These are phyloP conservation scores for Alosa alosa DNA, from an alignment of 2,113 vertebrate genomes.

Conservation along the genomic window DNA sequence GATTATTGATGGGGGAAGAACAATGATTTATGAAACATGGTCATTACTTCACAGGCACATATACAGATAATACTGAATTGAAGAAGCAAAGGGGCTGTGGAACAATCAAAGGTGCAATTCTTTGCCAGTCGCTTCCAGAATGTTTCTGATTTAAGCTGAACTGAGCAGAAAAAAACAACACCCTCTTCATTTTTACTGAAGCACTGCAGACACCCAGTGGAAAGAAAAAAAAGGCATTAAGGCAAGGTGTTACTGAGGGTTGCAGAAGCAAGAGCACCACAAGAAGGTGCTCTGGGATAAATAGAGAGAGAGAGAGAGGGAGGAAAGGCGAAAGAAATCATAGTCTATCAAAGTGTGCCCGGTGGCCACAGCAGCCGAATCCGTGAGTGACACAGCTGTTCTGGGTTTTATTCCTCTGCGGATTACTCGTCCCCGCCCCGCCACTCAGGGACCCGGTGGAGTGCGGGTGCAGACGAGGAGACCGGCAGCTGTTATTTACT, in stretches of 20 bases:
- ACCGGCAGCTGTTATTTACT: slow-evolving; percentile 64
- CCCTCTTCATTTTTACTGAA: neutral
- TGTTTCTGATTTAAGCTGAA: neutral
- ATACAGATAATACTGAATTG: too few species aligned
- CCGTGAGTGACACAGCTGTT: slow-evolving; percentile 58
- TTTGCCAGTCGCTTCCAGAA: neutral
- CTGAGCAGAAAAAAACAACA: neutral
- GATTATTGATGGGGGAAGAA: neutral
- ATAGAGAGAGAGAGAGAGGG: neutral
- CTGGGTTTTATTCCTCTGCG: slow-evolving; percentile 38
- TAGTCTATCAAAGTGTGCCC: slow-evolving; percentile 61
- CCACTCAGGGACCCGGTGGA: slow-evolving; percentile 17
- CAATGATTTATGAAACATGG: neutral
- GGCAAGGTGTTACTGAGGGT: neutral
- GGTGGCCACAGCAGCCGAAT: slow-evolving; percentile 51
- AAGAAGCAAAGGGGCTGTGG: too few species aligned
- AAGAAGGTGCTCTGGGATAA: neutral
- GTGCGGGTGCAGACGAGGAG: slow-evolving; percentile 45
- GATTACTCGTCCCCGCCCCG: slow-evolving; percentile 40
- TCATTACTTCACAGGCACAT: neutral
- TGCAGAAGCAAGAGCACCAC: neutral
- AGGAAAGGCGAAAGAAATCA: slow-evolving; percentile 10
- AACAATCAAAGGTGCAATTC: neutral
- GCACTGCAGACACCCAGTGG: neutral
- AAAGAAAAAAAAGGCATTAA: neutral